These are phyloP conservation scores for Gisinianus flammeolus DNA, from an alignment of 2,888 invertebrate genomes.

Conservation along the genomic window DNA sequence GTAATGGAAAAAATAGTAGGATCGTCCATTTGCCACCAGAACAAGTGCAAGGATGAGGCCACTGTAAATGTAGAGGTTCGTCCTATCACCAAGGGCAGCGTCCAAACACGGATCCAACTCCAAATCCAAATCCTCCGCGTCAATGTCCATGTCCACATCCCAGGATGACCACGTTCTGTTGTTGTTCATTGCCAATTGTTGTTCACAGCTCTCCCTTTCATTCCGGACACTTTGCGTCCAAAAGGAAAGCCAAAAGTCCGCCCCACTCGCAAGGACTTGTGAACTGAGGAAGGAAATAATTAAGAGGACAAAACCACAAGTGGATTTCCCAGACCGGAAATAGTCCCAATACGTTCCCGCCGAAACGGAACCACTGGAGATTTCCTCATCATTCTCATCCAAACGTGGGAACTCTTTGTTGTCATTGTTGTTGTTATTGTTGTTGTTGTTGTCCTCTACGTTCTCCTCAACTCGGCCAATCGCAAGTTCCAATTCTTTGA, in stretches of 20 bases:
- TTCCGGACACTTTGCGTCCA: not conserved
- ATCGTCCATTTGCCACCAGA: conserved; percentile 59
- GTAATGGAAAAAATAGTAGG: conserved; percentile 62
- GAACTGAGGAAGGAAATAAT: not conserved
- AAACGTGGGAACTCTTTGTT: not conserved
- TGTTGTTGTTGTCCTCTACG: too few species aligned
- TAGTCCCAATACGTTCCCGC: not conserved
- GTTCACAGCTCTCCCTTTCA: not conserved
- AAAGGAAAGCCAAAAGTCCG: not conserved
- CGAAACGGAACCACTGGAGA: not conserved
- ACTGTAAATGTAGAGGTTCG: conserved; percentile 61
- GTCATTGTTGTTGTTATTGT: too few species aligned
- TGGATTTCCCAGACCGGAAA: not conserved
- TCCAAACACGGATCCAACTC: not conserved
- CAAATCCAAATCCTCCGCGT: not conserved
- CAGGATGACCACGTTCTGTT: not conserved
- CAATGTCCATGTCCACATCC: not conserved
- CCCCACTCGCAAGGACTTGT: not conserved
- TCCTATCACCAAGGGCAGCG: conserved; percentile 51
- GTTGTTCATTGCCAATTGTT: not conserved
- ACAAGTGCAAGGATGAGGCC: conserved; percentile 61
- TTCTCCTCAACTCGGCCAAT: too few species aligned
- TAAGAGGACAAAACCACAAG: not conserved
- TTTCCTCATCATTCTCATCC: not conserved
- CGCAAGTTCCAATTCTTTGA: too few species aligned